Evolutionary conservation across 2,113 vertebrate species (phyloP), one percentile per base, ranked within the genome.

Genomic region (Rhinogobius similis): DNA sequence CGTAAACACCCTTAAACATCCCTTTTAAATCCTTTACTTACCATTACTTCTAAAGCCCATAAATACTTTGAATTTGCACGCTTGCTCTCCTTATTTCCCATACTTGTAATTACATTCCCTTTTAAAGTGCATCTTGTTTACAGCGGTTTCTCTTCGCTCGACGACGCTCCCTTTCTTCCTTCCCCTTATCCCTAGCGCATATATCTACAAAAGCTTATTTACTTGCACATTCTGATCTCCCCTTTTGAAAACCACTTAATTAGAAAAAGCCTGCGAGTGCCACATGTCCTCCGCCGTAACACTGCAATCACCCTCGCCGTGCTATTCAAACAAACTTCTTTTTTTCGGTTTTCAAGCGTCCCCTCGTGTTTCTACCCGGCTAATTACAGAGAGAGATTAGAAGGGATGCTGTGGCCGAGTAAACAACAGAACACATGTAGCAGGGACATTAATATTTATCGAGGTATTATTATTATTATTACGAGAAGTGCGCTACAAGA

Each of bases 351-450:
- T 21, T 44, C 29, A 69, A 41, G 72, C 61, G 50, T 71, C 64
- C 78, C 68, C 67, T 59, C 0, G 5, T 66, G 68, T 61, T 73
- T 69, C 67, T 70, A 78, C 72, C 73, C 76, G 38, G 75, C 69
- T 85, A 86, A 84, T 85, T 86, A 10, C 70, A 75, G 50, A 0
- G 32, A n/a, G 69, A 75, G 77, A 88, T 85, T 72, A 89, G 86
- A 82, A 72, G 75, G 24, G 44, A 65, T 68, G 73, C 69, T 50
- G 24, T 62, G 20, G 55, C 53, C 73, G 10, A 9, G 77, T 81
- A 86, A 89, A 91, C 85, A 89, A 75, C 67, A 67, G 74, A 85
- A 76, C 75, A 81, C 80, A 72, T 85, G 73, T 79, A 88, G 55
- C 8, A 16, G 24, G 56, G 75, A 64, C 82, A 84, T 87, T 73